Conservation (phyloP, 2,797 vertebrate species). For the Urosaurus nigricauda region DNA sequence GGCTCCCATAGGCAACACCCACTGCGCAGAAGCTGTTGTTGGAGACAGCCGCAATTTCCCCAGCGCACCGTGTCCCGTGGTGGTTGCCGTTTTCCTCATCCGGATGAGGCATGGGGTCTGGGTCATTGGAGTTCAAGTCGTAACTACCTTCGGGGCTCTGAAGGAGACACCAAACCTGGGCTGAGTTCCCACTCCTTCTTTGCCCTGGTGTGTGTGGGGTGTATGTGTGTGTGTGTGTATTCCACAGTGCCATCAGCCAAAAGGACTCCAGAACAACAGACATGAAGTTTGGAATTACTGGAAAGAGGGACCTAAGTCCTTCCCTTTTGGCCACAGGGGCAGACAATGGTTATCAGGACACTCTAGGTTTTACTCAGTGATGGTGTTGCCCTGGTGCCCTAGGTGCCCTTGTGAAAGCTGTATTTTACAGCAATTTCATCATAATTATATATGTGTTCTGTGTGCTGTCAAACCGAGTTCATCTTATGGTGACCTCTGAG, state of each 20-base stretch:
- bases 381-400: no score
- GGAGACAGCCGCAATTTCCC: constrained; percentile 93
- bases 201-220: neutral
- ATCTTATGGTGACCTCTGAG: no score
- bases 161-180: fast-evolving
- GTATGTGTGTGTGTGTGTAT: neutral
- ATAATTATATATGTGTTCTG: no score
- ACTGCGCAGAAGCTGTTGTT: constrained; percentile 98
- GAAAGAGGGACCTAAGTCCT: neutral
- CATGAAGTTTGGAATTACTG: no score
- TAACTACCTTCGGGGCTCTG: constrained; percentile 98
- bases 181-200: fast-evolving
- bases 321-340: neutral
- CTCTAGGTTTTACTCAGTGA: no score
- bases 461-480: no score
- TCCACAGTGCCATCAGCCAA: neutral
- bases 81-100: constrained; percentile 91
- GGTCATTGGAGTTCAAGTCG: constrained; percentile 96
- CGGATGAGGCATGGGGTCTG: constrained; percentile 96
- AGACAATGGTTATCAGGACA: fast-evolving
- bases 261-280: neutral
- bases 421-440: no score
- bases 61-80: constrained; percentile 95
- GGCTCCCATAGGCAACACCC: constrained; percentile 93
- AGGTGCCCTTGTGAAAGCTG: no score